These are phyloP conservation scores for Philopedon plagiatum DNA, from an alignment of 2,888 invertebrate genomes.

Conservation along the genomic window DNA sequence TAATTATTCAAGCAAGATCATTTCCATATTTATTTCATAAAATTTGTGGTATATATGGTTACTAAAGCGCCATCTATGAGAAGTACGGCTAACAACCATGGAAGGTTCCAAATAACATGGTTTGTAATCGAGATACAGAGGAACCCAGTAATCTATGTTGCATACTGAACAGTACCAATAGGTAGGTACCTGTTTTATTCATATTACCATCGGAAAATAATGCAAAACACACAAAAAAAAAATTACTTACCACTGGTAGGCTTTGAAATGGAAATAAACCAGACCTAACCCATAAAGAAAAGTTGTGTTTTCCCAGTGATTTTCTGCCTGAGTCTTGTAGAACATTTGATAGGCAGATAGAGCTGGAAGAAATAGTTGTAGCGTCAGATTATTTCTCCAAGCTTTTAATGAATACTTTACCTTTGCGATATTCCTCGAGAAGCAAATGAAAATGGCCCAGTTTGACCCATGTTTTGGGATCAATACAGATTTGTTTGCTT, in stretches of 20 bases:
- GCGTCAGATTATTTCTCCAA: not conserved
- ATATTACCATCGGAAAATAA: no score
- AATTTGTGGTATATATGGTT: not conserved
- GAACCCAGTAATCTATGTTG: no score
- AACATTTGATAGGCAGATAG: constrained; percentile 98
- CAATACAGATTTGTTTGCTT: constrained; percentile 81
- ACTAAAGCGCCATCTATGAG: constrained; percentile 17
- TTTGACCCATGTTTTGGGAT: constrained; percentile 93
- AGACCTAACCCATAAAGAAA: constrained; percentile 96
- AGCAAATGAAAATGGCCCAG: constrained; percentile 96
- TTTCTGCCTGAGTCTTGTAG: constrained; percentile 80
- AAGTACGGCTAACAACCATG: not conserved
- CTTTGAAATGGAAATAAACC: constrained; percentile 96
- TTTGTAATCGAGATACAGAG: not conserved
- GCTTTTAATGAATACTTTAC: constrained; percentile 71
- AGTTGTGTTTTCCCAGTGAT: constrained; percentile 89
- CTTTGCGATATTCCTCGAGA: constrained; percentile 94
- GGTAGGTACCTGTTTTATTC: no score
- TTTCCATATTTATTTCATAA: no score
- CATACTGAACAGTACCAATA: no score
- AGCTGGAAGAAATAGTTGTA: constrained; percentile 77
- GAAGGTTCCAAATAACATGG: not conserved
- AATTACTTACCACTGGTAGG: constrained; percentile 92
- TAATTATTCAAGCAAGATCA: no score
- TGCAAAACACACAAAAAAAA: constrained; percentile 1